Base-by-base conservation (phyloP, 2,113 vertebrate genomes). In the Aythya baeri region DNA sequence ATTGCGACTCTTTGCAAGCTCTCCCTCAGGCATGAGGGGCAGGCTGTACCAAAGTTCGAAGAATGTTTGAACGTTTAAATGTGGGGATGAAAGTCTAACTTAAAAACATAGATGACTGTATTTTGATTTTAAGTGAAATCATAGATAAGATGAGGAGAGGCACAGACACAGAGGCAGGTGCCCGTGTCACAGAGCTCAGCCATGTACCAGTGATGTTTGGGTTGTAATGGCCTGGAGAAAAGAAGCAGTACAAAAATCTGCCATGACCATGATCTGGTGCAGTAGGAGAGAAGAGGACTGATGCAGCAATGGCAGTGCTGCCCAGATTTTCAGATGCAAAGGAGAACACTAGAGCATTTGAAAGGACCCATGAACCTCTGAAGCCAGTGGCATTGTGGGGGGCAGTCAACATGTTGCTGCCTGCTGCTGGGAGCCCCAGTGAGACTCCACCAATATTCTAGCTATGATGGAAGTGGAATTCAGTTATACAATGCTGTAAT, bases 61-160 rank as follows among this genome's bases (percentile, higher is more conserved):
- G 10, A 20, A 21, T 49, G 7, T 17, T 12, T 78, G 46, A 72
- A n/a, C 7, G 20, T 25, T n/a, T 23, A 21, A 54, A n/a, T 3
- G 32, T 46, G 79, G 44, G 58, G 17, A 17, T 11, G 11, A 22
- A 59, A 87, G 9, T 22, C 4, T 38, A 61, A 4, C 13, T 14
- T 31, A 3, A 0, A 11, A 67, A 8, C 3, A 17, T 14, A 50
- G 31, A 14, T 59, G 29, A 18, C 9, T 10, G 3, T 4, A 11
- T 34, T 72, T 82, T 61, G 46, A 44, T 34, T 83, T 3, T 13
- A 61, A 66, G 34, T 57, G 41, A 67, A 61, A 67, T 14, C 8
- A 72, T 4, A 81, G 38, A 7, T n/a, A 57, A 49, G 26, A 27
- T 67, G 31, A 81, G 16, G 29, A 67, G 17, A 59, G 20, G 46